These are phyloP conservation scores for Oeneis ivallda DNA, from an alignment of 2,888 invertebrate species.

Conservation along the genomic window DNA sequence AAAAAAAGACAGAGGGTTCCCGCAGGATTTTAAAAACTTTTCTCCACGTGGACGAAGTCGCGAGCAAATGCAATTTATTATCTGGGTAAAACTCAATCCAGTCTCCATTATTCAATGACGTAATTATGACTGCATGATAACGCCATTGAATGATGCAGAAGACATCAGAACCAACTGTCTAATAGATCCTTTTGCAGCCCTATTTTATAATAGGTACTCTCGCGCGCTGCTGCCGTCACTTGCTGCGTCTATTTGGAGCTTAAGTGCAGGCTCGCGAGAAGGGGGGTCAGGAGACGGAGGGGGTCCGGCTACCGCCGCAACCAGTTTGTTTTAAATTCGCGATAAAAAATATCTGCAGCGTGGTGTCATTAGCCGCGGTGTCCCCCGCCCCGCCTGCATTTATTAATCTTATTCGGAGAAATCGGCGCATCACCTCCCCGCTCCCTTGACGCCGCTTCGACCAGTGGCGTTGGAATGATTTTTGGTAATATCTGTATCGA, in stretches of 20 bases:
- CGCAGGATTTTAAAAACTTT: no score
- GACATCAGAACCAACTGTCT: no score
- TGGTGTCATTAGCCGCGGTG: conserved; percentile 75
- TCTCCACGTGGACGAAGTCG: no score
- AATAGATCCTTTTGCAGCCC: neutral
- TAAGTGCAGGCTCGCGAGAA: conserved; percentile 46
- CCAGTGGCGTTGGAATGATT: conserved; percentile 30
- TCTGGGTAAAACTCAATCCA: no score
- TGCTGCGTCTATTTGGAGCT: neutral
- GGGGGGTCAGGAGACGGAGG: conserved; percentile 34
- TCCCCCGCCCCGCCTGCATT: conserved; percentile 62
- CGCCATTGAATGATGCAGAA: no score
- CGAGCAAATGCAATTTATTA: no score
- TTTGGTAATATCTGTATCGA: conserved; percentile 28
- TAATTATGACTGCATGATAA: no score
- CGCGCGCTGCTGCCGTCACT: no score
- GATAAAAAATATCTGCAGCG: conserved; percentile 76
- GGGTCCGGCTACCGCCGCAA: conserved; percentile 51
- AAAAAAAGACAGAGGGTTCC: no score
- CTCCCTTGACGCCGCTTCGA: conserved; percentile 30
- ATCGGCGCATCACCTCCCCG: conserved; percentile 67
- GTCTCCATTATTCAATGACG: no score
- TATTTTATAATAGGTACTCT: neutral
- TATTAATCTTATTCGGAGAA: conserved; percentile 79
- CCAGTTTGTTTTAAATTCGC: conserved; percentile 77